Conservation (phyloP, 2,113 vertebrate species). For the Erythrolamprus reginae region DNA sequence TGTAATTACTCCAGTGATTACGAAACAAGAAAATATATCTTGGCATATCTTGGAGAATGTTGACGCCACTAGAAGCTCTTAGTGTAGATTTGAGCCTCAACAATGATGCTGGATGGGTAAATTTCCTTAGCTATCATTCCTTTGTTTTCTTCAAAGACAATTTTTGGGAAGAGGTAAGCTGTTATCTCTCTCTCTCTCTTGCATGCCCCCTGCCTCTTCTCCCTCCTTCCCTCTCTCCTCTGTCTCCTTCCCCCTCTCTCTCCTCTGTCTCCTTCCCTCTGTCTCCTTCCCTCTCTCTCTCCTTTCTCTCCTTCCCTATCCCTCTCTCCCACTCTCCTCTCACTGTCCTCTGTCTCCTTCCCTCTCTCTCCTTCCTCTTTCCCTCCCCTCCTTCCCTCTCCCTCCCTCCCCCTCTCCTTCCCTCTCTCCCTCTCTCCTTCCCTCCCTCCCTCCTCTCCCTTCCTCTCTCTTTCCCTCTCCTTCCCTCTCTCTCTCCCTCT, state of each 20-base stretch:
- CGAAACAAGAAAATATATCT: constrained; percentile 26
- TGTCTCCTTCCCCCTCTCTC: too few relatives aligned
- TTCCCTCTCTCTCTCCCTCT: too few relatives aligned
- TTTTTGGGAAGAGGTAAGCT: constrained; percentile 22
- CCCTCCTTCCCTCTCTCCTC: accelerated
- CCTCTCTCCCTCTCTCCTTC: too few relatives aligned
- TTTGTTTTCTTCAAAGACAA: constrained; percentile 23
- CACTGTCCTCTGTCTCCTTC: too few relatives aligned
- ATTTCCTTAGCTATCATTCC: constrained; percentile 11
- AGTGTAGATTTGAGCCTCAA: constrained; percentile 13
- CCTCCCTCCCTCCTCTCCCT: accelerated
- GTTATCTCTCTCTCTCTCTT: neutral
- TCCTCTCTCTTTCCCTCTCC: too few relatives aligned
- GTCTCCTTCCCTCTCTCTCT: accelerated
- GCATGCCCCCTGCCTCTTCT: too few relatives aligned
- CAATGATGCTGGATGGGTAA: constrained; percentile 44
- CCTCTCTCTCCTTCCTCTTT: too few relatives aligned
- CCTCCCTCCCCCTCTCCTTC: too few relatives aligned
- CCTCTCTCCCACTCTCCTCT: too few relatives aligned
- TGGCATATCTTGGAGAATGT: neutral
- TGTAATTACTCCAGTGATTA: constrained; percentile 50
- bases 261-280: too few relatives aligned
- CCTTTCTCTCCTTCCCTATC: too few relatives aligned
- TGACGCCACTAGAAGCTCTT: constrained; percentile 6
- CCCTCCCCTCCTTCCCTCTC: accelerated